Conservation (phyloP, 1,140 invertebrate genomes). For the Conus ventricosus region DNA sequence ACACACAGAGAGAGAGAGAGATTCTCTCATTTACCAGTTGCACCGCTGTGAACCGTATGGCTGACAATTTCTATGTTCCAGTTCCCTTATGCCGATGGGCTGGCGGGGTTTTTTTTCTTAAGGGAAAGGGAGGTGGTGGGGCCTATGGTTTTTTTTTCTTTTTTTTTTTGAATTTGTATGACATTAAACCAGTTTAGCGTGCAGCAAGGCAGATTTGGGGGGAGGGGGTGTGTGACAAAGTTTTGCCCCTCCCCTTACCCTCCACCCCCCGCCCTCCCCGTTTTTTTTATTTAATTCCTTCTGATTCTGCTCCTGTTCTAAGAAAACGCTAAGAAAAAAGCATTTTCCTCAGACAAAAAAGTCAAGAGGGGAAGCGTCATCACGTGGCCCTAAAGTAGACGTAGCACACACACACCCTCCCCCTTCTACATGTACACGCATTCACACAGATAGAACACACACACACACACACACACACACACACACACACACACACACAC, state of each 20-base stretch:
- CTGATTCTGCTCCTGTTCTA: not conserved
- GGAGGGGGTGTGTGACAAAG: not conserved
- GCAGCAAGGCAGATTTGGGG: not conserved
- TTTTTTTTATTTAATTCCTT: not conserved
- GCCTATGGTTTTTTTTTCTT: too few species aligned
- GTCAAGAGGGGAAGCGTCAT: not conserved
- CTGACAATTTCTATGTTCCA: not conserved
- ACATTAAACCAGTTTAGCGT: not conserved
- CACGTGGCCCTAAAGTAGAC: not conserved
- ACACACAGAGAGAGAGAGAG: too few species aligned
- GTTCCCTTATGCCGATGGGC: too few species aligned
- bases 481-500: too few species aligned
- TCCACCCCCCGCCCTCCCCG: too few species aligned
- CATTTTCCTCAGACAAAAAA: not conserved
- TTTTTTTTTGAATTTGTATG: too few species aligned
- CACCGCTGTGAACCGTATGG: not conserved
- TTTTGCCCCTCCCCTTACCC: not conserved
- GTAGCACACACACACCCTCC: not conserved
- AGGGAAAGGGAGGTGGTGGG: not conserved
- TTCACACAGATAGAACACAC: not conserved
- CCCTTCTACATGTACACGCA: too few species aligned
- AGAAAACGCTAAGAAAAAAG: not conserved
- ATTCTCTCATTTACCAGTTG: too few species aligned
- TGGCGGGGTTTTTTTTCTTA: not conserved
- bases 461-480: too few species aligned